A percentile compares a stretch with the other conserved stretches of the same genome.
Evolutionary conservation across 2,888 invertebrate genomes (phyloP).

Genomic region (Drosophila anomalata): DNA sequence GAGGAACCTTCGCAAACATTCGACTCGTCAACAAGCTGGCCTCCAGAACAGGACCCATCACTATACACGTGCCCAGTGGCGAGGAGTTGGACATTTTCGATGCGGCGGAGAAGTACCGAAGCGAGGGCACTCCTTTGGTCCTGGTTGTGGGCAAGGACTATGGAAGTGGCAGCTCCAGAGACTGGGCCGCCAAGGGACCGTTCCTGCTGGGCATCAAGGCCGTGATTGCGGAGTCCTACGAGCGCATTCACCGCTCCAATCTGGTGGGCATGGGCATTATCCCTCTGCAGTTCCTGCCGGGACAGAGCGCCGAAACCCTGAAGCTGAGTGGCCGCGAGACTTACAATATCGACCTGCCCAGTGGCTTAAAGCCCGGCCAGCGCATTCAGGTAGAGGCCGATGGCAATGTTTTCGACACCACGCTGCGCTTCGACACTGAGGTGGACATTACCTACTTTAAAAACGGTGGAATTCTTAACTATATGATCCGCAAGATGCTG

Average conservation of each 20-base stretch:
- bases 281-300: constrained; percentile 94
- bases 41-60: constrained; percentile 87
- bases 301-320: constrained; percentile 91
- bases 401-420: constrained; percentile 89
- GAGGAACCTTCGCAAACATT: constrained; percentile 39
- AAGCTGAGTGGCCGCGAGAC: constrained; percentile 92
- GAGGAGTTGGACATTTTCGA: constrained; percentile 43
- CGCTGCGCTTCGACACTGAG: constrained; percentile 97
- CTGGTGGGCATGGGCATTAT: constrained; percentile 99
- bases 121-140: constrained; percentile 32
- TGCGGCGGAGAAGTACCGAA: constrained; percentile 32
- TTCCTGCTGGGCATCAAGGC: constrained; percentile 93
- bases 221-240: constrained; percentile 98
- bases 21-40: constrained; percentile 35
- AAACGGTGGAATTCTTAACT: constrained; percentile 98
- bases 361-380: constrained; percentile 89
- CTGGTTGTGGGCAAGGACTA: constrained; percentile 96
- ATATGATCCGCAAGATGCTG: constrained; percentile 96
- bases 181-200: constrained; percentile 96
- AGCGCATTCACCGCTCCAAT: constrained; percentile 98
- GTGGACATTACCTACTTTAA: constrained; percentile 96
- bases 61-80: constrained; percentile 89
- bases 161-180: constrained; percentile 40
- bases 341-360: constrained; percentile 90
- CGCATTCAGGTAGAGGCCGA: constrained; percentile 89